These are phyloP conservation scores for Ammodytes marinus DNA, from an alignment of 2,113 vertebrate species.

Conservation along the genomic window DNA sequence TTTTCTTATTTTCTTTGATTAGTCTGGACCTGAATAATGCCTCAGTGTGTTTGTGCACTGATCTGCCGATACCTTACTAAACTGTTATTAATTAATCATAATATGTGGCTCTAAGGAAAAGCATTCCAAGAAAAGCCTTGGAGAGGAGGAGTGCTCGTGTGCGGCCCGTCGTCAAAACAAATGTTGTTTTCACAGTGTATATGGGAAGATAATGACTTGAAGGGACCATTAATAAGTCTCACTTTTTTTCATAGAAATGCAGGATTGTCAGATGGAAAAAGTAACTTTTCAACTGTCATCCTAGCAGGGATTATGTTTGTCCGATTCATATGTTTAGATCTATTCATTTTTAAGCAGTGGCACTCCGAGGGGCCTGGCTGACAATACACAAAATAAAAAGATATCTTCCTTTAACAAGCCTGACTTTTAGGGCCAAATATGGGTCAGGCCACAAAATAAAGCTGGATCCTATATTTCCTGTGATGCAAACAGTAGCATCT, in stretches of 20 bases:
- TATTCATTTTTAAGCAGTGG: too few relatives aligned
- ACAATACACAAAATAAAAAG: too few relatives aligned
- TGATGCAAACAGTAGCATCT: background rate
- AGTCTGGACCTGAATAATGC: slow-evolving; percentile 41
- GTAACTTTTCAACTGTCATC: too few relatives aligned
- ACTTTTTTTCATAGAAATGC: background rate
- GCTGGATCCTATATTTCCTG: background rate
- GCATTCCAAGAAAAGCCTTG: slow-evolving; percentile 1
- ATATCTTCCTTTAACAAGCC: background rate
- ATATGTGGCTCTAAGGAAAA: background rate
- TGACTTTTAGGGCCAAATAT: background rate
- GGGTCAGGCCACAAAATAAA: background rate
- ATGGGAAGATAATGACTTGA: slow-evolving; percentile 3
- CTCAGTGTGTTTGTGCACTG: slow-evolving; percentile 7
- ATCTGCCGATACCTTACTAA: slow-evolving; percentile 9
- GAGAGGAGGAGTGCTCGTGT: background rate
- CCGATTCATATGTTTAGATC: too few relatives aligned
- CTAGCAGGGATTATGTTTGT: too few relatives aligned
- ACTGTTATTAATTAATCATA: slow-evolving; percentile 30
- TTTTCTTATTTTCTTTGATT: slow-evolving; percentile 32
- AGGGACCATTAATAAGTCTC: background rate
- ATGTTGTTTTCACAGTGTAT: slow-evolving; percentile 24
- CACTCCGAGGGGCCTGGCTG: too few relatives aligned
- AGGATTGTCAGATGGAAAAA: background rate
- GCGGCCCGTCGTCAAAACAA: background rate